Evolutionary conservation across 2,113 vertebrate genomes (phyloP).

Genomic region (Thunnus maccoyii): DNA sequence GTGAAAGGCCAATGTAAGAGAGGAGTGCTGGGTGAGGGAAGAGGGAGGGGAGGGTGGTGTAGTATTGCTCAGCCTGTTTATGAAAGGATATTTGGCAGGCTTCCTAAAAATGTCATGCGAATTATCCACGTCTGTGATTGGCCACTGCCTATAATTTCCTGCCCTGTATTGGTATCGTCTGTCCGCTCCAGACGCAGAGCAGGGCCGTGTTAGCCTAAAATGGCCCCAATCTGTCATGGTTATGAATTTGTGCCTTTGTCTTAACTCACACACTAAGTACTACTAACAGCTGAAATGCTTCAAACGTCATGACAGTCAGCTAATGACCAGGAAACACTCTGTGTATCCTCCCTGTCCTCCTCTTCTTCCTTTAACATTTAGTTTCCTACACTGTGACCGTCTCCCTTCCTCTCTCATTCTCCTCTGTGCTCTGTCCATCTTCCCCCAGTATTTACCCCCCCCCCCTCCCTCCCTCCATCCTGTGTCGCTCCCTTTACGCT

Average conservation of each 20-base stretch:
- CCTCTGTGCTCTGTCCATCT: constrained; percentile 70
- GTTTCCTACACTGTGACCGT: constrained; percentile 64
- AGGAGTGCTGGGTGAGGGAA: constrained; percentile 8
- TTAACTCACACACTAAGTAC: constrained; percentile 90
- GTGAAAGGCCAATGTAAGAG: constrained; percentile 62
- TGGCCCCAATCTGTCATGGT: constrained; percentile 91
- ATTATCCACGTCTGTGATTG: constrained; percentile 85
- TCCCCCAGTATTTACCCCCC: constrained; percentile 64
- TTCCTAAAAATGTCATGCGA: constrained; percentile 47
- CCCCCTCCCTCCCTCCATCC: constrained; percentile 13
- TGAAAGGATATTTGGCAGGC: constrained; percentile 65
- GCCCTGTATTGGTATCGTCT: constrained; percentile 89
- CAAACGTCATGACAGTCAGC: constrained; percentile 88
- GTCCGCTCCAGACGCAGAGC: constrained; percentile 81
- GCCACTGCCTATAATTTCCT: constrained; percentile 89
- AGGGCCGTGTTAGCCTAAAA: constrained; percentile 89
- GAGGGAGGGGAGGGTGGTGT: constrained; percentile 22
- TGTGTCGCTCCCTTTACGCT: constrained; percentile 73
- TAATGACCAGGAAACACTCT: constrained; percentile 83
- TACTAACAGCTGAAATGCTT: constrained; percentile 91
- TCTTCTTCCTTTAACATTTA: constrained; percentile 82
- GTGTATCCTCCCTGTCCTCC: constrained; percentile 33
- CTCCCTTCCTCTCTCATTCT: constrained; percentile 70
- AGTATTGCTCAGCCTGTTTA: constrained; percentile 65
- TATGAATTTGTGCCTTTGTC: constrained; percentile 94